A percentile compares a stretch with the other conserved stretches of the same genome.
Conservation (phyloP, 2,888 invertebrate genomes). For the Cantharis lateralis region DNA sequence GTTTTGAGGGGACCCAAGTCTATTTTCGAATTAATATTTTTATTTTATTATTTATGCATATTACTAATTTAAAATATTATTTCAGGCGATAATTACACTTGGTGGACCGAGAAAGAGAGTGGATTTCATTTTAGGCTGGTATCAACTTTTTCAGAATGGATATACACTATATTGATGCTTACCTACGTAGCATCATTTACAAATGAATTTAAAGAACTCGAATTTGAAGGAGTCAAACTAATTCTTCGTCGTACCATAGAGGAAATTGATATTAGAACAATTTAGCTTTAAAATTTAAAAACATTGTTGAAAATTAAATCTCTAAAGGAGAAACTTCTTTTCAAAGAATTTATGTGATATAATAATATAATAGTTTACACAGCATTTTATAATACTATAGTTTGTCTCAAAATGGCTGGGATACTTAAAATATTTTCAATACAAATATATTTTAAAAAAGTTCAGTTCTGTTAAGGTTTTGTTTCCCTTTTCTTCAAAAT, state of each 20-base stretch:
- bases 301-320: background rate
- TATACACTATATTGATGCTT: background rate
- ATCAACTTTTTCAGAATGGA: background rate
- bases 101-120: background rate
- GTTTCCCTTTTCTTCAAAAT: too few relatives aligned
- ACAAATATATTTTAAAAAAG: background rate
- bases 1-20: too few relatives aligned
- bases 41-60: too few relatives aligned
- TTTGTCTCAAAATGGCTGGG: background rate
- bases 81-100: background rate
- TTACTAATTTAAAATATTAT: background rate
- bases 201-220: background rate
- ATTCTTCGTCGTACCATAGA: background rate
- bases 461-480: background rate
- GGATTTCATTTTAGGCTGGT: background rate
- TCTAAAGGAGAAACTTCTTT: background rate
- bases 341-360: background rate
- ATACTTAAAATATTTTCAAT: background rate
- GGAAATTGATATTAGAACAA: background rate
- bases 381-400: background rate
- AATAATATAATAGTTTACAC: background rate
- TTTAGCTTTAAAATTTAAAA: background rate
- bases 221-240: background rate
- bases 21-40: too few relatives aligned
- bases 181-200: background rate